Conservation (phyloP, 2,113 vertebrate genomes). For the Lamprologus callipterus region DNA sequence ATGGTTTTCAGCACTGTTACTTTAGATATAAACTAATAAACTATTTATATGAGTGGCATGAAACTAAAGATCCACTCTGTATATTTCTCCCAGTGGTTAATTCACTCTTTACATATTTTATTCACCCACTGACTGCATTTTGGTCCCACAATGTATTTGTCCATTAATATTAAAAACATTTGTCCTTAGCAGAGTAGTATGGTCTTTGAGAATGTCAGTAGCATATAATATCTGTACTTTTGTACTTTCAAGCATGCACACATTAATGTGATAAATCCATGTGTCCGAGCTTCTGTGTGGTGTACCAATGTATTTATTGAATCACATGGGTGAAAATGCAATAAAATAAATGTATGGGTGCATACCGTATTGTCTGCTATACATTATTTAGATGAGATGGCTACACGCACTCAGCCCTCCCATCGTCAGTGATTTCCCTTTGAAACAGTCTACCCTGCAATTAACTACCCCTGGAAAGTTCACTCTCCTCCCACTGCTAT, state of each 20-base stretch:
- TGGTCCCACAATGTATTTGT: not conserved
- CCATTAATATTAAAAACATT: not conserved
- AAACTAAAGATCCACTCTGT: not conserved
- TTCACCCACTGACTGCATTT: not conserved
- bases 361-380: not conserved
- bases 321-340: not conserved
- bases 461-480: slow-evolving; percentile 29
- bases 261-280: not conserved
- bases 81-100: not conserved
- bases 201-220: not conserved
- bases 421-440: slow-evolving; percentile 11
- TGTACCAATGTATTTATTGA: not conserved
- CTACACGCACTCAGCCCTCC: not conserved
- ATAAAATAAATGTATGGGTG: not conserved
- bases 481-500: slow-evolving; percentile 11
- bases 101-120: not conserved
- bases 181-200: not conserved
- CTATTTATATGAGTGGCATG: not conserved
- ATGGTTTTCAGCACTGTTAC: not conserved
- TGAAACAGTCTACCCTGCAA: slow-evolving; percentile 11
- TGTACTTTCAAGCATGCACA: not conserved
- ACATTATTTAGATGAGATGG: not conserved
- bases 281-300: not conserved
- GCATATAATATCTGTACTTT: not conserved
- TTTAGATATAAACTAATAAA: not conserved